Evolutionary conservation across 2,797 vertebrate species (phyloP), one percentile per base, ranked within the genome.

Genomic region (Ataeniobius toweri): DNA sequence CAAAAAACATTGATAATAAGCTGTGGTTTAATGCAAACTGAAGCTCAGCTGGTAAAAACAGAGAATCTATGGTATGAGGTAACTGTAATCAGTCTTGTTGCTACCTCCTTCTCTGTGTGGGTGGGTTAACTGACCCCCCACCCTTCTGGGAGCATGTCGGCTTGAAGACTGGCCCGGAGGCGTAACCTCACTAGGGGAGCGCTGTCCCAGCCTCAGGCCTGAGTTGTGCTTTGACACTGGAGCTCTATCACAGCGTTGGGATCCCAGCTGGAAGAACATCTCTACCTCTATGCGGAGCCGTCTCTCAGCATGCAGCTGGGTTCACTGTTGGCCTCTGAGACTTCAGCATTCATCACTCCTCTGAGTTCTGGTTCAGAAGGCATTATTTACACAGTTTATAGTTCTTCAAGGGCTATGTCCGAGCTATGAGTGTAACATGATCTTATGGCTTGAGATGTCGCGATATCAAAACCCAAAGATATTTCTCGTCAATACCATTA

Each of bases 221-320:
- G 86, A 89, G 89, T 85, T 85, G 86, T 67, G 85, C 84, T 89
- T 92, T 94, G 94, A 95, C 95, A 95, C 93, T 86, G 86, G 94
- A 96, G 92, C 87, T 82, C 80, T 85, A 71, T 78, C 84, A 69
- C 90, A 90, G 91, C 93, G 90, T 93, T 94, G 89, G 89, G 92
- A 94, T 94, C 95, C 91, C 94, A 95, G 95, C 94, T 94, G 94
- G 94, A 95, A 90, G 89, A 93, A 92, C 91, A 88, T 90, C 88
- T 80, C 90, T 85, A 85, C 80, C 88, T 91, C 90, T 89, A 91
- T 91, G 87, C 84, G 65, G 80, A 89, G 90, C 85, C 90, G 86
- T 87, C 80, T 91, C 91, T 68, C 94, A 93, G 92, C 85, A 67
- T 89, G 93, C 77, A 46, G 88, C 85, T 80, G 61, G 88, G 92